Evolutionary conservation across 2,888 invertebrate species (phyloP).

Genomic region (Heteropelma amictum): DNA sequence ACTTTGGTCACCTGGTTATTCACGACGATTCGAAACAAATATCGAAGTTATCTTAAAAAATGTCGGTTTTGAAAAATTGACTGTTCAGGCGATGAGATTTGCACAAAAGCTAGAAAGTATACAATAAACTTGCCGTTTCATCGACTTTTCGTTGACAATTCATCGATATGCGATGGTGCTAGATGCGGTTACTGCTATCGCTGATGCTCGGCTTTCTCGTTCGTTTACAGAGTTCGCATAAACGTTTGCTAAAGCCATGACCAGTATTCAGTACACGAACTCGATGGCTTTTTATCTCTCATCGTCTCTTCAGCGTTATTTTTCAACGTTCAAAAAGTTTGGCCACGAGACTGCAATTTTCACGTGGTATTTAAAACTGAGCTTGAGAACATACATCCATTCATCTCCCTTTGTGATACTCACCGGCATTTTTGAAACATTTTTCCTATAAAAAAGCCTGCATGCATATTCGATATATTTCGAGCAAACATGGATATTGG

Average conservation of each 20-base stretch:
- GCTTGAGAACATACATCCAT: not conserved
- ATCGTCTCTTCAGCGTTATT: conserved; percentile 14
- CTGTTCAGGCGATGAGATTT: not conserved
- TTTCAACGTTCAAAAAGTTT: conserved; percentile 15
- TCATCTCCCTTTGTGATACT: not conserved
- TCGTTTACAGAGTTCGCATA: no score
- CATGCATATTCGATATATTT: no score
- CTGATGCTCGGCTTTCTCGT: no score
- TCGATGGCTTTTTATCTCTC: not conserved
- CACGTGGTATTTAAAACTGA: conserved; percentile 23
- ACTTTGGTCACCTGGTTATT: no score
- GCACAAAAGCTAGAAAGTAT: conserved; percentile 20
- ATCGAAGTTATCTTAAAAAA: no score
- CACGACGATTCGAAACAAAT: not conserved
- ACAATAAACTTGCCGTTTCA: conserved; percentile 19
- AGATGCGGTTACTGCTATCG: not conserved
- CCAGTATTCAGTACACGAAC: conserved; percentile 40
- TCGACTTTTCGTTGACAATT: conserved; percentile 20
- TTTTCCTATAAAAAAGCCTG: no score
- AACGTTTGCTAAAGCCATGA: conserved; percentile 34
- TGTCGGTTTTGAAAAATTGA: no score
- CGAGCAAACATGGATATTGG: no score
- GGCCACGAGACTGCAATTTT: conserved; percentile 30
- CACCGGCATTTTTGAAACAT: not conserved
- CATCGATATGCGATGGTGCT: not conserved